Base-by-base conservation (phyloP, 1,140 invertebrate species). In the Drosophila triauraria region DNA sequence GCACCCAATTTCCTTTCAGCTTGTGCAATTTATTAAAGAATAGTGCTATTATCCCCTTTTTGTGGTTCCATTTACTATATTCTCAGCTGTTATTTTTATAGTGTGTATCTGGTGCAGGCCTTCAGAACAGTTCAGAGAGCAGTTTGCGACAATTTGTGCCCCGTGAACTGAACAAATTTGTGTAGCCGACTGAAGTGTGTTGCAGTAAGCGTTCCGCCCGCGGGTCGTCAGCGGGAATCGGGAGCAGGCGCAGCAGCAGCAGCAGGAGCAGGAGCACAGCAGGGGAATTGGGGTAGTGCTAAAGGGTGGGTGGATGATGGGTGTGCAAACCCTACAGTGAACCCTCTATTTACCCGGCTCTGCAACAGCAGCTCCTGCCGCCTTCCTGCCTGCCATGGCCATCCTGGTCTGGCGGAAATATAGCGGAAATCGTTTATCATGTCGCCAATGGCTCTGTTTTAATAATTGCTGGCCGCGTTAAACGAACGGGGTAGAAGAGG, bases 391-490 rank as follows among this genome's bases (percentile, higher is more conserved):
- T 44, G 65, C 17, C 25, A 43, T 56, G 35, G 6, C 32, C 65
- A 35, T 61, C 48, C 50, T 46, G 75, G 44, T 30, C 68, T 50
- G 70, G 68, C 70, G 84, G 78, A 88, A 88, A 85, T 85, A 88
- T 88, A 85, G 85, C 85, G 85, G 85, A 88, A 88, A 88, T 90
- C 85, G 86, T 88, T 88, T 90, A 88, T 88, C 86, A 88, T 91
- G 85, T 88, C 85, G 84, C 84, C 84, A 88, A 88, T 85, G 84
- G 82, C 86, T 90, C 77, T 76, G 77, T 88, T 88, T 90, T 88
- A 80, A 90, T 88, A 88, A 88, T 88, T 88, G 78, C 80, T 84
- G 80, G 64, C 44, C 76, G 63, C 84, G 60, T 69, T 61, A 68
- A 75, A 56, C 30, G 67, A 17, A 27, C 20, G 62, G 27, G 17